phyloP scores from a whole-genome alignment of 1,140 invertebrate species.

The Grapholita molesta region DNA sequence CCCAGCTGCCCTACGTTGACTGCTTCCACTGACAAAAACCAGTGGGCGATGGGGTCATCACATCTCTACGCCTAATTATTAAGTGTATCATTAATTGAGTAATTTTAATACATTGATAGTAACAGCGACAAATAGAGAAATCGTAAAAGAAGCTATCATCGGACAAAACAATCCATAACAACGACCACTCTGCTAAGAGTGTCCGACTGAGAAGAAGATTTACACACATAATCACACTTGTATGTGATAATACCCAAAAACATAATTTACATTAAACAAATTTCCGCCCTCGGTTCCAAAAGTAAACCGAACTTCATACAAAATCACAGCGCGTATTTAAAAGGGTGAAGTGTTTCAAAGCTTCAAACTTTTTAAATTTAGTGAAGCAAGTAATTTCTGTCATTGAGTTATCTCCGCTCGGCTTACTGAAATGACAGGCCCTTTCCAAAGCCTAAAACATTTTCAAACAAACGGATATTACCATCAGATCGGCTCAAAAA shows the following conservation, averaged over 20 bases:
- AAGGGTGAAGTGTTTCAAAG: slow-evolving; percentile 1
- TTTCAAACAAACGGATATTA: slow-evolving; percentile 16
- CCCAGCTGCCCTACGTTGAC: too few relatives aligned
- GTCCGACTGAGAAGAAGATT: too few relatives aligned
- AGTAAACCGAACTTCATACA: background rate
- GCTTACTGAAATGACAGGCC: slow-evolving; percentile 14
- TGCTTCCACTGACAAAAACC: too few relatives aligned
- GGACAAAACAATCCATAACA: too few relatives aligned
- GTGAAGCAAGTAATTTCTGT: slow-evolving; percentile 18
- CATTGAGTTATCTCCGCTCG: slow-evolving; percentile 17
- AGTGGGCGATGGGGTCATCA: too few relatives aligned
- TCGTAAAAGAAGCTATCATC: too few relatives aligned
- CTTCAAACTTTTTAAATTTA: slow-evolving; percentile 13
- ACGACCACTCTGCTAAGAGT: too few relatives aligned
- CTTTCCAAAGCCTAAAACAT: slow-evolving; percentile 15
- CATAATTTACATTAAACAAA: background rate
- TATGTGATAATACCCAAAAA: background rate
- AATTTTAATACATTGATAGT: too few relatives aligned
- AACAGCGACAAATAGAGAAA: too few relatives aligned
- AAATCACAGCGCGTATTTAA: slow-evolving; percentile 8
- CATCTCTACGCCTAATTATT: too few relatives aligned
- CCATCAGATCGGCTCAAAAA: slow-evolving; percentile 2
- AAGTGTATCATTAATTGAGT: too few relatives aligned
- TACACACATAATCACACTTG: too few relatives aligned
- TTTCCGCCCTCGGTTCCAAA: background rate